Evolutionary conservation across 2,797 vertebrate species (phyloP), one percentile per base, ranked within the genome.

Genomic region (Cossypha dichroa): DNA sequence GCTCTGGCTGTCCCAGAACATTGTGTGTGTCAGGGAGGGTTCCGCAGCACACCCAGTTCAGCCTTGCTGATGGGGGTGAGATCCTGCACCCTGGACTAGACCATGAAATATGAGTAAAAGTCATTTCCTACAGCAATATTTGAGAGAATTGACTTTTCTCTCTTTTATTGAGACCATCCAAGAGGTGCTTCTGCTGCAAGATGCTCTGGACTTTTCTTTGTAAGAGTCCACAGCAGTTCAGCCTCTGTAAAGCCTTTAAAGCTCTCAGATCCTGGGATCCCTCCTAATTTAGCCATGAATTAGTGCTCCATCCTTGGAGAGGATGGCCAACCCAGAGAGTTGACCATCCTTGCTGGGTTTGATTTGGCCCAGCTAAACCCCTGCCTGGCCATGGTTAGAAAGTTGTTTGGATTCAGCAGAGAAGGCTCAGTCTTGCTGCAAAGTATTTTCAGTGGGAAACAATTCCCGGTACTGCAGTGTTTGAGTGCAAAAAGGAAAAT

Each of bases 401-500:
- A 49, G 51, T 7, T 21, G 9, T 4, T 45, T 3, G 10, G 21
- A 16, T 60, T 88, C 16, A 45, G 20, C 7, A 67, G 76, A 55
- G 69, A 51, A 78, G 21, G 10, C 58, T 51, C 13, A 26, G 33
- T 23, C 19, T 26, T 38, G 21, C 46, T 31, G 22, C 1, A 1
- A 66, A 72, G 11, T 20, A 36, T 60, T 68, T 67, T 33, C 34
- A 72, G 41, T 5, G 25, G 33, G 29, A 34, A 51, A 52, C 45
- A 76, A 52, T 5, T 48, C 49, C 38, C 55, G 8, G 5, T 34
- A 10, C 33, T 63, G 52, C 36, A 62, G 36, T 7, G 40, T 72
- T 82, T 33, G 36, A 46, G 23, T 90, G 73, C 41, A 38, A 60
- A 74, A 84, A 41, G 36, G 69, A 83, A 94, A 95, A 93, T 34